A percentile compares a stretch with the other conserved stretches of the same genome.
Conservation (phyloP, 1,140 invertebrate species). For the Arion vulgaris region DNA sequence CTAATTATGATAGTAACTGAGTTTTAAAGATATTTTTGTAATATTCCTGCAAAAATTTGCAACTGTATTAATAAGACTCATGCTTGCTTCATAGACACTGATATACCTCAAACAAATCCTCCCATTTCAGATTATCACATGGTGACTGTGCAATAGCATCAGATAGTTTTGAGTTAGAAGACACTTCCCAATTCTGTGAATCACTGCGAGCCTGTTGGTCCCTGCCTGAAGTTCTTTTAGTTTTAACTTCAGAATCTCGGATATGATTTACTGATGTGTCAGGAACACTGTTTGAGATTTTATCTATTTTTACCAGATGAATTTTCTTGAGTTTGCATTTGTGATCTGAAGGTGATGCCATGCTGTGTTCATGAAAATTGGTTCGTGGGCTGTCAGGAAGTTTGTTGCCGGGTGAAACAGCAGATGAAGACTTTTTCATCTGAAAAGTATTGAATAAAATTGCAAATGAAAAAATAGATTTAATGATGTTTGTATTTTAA, state of each 20-base stretch:
- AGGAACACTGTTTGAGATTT: slow-evolving; percentile 47
- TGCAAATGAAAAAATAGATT: neutral
- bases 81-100: slow-evolving; percentile 68
- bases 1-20: too few relatives aligned
- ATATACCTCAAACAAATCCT: slow-evolving; percentile 75
- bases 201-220: slow-evolving; percentile 88
- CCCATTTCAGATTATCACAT: slow-evolving; percentile 63
- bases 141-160: slow-evolving; percentile 64
- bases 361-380: too few relatives aligned
- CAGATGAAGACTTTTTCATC: neutral
- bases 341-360: neutral
- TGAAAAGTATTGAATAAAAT: neutral
- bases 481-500: too few relatives aligned
- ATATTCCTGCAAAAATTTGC: too few relatives aligned
- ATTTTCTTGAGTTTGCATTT: neutral
- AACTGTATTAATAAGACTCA: too few relatives aligned
- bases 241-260: neutral
- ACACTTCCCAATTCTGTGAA: slow-evolving; percentile 90
- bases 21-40: too few relatives aligned
- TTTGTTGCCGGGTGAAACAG: neutral
- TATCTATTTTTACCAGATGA: neutral
- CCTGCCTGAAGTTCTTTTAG: slow-evolving; percentile 76
- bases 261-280: neutral
- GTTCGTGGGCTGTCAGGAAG: neutral
- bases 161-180: slow-evolving; percentile 80